Base-by-base conservation (phyloP, 1,140 invertebrate species). In the Neomicropteryx cornuta region DNA sequence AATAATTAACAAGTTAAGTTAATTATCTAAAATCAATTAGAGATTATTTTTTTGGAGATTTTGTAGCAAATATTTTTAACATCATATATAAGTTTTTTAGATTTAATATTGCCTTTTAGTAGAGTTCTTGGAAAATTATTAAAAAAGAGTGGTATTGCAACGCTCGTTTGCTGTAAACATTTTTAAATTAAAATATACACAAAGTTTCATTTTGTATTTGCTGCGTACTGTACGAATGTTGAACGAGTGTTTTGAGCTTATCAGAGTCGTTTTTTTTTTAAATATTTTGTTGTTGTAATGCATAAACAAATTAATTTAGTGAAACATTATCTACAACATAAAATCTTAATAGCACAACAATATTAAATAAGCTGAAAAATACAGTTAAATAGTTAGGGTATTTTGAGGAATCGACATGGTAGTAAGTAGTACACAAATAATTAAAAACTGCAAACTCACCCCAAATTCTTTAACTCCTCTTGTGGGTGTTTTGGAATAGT, bases 391-490 rank as follows among this genome's bases (percentile, higher is more conserved):
- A 34, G 34, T 19, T 28, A 13, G 13, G 27, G 19, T 21, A 38
- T 18, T 22, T 18, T 22, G 28, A 27, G 10, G 6, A 5, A 10
- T n/a, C n/a, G n/a, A n/a, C n/a, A n/a, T n/a, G n/a, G n/a, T n/a
- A n/a, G n/a, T n/a, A n/a, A n/a, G n/a, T n/a, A n/a, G n/a, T n/a
- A n/a, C n/a, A 8, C 8, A 27, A 8, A 19, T 10, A 22, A 14
- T 10, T 18, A 29, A 30, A n/a, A 36, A 23, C 30, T 20, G 31
- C 38, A 43, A 23, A 55, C 62, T 67, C 59, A 87, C 83, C 33
- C 75, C 81, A 64, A 88, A 84, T 60, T 90, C 84, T 60, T 84
- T 85, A 4, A 87, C 79, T 23, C 82, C 84, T 54, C 86, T 68
- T 14, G 52, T 60, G 3, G 79, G 72, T 23, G 81, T 86, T 63